These are phyloP conservation scores for Artibeus jamaicensis DNA, from an alignment of 2,797 vertebrate genomes.

Conservation along the genomic window DNA sequence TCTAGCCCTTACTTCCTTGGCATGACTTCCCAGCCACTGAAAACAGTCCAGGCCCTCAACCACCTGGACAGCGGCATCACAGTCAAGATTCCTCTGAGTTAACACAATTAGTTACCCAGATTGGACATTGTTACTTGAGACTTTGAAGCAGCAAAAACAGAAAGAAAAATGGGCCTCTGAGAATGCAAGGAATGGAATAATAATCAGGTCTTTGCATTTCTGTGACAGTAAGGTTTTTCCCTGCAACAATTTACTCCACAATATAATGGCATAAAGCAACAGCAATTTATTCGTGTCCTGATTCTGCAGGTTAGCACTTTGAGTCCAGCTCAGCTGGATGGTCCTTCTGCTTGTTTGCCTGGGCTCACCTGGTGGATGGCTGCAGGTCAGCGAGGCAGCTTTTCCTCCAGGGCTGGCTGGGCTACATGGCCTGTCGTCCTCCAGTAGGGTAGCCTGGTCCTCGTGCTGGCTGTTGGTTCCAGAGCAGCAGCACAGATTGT, in stretches of 20 bases:
- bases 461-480: not conserved
- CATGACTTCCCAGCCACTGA: not conserved
- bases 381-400: not conserved
- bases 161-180: not conserved
- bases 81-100: conserved; percentile 2
- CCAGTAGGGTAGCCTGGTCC: not conserved
- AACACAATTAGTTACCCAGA: not conserved
- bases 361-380: not conserved
- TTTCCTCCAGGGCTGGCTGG: not conserved
- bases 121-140: not conserved
- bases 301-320: not conserved
- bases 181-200: not conserved
- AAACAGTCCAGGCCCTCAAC: not conserved
- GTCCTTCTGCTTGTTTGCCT: not conserved
- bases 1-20: not conserved
- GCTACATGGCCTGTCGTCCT: not conserved
- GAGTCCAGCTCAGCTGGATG: not conserved
- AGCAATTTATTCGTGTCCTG: not conserved
- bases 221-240: not conserved
- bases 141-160: not conserved
- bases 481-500: not conserved
- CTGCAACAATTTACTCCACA: not conserved
- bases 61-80: not conserved
- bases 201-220: not conserved
- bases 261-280: not conserved